These are phyloP conservation scores for Heliconius melpomene DNA, from an alignment of 1,140 invertebrate species.

Conservation along the genomic window DNA sequence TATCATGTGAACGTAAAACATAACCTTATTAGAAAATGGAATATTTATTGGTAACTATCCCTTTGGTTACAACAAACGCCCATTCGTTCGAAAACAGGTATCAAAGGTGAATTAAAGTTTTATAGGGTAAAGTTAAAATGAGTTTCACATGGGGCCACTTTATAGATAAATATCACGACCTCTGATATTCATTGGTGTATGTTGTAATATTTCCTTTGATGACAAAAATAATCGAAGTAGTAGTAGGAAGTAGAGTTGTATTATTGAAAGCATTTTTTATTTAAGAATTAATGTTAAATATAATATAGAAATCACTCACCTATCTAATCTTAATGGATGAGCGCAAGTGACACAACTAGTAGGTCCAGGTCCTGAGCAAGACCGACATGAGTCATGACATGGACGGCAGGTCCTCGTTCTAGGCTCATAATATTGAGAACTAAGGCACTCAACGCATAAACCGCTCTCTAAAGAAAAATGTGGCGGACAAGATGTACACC, in stretches of 20 bases:
- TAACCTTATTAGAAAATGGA: neutral
- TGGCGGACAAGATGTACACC: slow-evolving; percentile 86
- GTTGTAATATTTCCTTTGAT: slow-evolving; percentile 5
- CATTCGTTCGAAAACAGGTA: neutral
- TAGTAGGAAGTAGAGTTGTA: neutral
- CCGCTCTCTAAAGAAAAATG: slow-evolving; percentile 87
- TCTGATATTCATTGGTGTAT: slow-evolving; percentile 3
- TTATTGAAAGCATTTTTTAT: too few relatives aligned
- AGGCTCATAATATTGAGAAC: slow-evolving; percentile 87
- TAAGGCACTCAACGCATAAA: slow-evolving; percentile 87
- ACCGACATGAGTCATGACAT: slow-evolving; percentile 86
- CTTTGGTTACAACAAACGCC: neutral
- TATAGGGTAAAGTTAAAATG: slow-evolving; percentile 16
- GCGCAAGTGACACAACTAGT: slow-evolving; percentile 86
- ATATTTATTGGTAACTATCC: neutral
- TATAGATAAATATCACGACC: slow-evolving; percentile 17
- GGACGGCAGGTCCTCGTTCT: slow-evolving; percentile 85
- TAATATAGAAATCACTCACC: slow-evolving; percentile 47
- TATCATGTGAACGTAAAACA: too few relatives aligned
- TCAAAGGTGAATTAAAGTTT: slow-evolving; percentile 10
- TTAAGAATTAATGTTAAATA: too few relatives aligned
- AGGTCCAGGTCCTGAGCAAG: slow-evolving; percentile 86
- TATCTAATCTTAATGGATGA: slow-evolving; percentile 84
- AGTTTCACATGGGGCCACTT: slow-evolving; percentile 5
- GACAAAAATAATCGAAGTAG: neutral